Percentiles rank a stretch among this genome's conserved stretches.
Evolutionary conservation across 2,113 vertebrate species (phyloP).

Genomic region (Tupaia chinensis): DNA sequence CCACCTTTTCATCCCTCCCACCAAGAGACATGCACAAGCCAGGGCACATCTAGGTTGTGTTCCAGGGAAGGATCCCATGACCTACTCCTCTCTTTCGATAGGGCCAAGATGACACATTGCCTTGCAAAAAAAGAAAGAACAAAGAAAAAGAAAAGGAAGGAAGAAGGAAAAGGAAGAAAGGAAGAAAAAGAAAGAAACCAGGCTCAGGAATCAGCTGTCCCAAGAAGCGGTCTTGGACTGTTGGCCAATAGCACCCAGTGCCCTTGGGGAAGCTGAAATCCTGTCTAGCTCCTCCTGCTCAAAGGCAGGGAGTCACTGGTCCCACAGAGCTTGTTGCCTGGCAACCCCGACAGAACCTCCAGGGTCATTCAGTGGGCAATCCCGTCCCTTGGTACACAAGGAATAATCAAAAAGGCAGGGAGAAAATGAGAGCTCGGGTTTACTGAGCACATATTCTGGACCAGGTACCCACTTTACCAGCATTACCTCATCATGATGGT

Average conservation of each 20-base stretch:
- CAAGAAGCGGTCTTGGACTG: background rate
- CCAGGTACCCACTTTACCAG: background rate
- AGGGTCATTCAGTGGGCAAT: conserved; percentile 52
- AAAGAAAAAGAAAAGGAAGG: too few relatives aligned
- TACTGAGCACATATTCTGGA: background rate
- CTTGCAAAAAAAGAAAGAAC: background rate
- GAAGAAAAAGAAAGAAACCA: too few relatives aligned
- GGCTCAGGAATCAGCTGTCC: background rate
- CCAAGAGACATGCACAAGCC: background rate
- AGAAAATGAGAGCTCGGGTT: conserved; percentile 3
- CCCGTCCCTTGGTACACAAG: background rate
- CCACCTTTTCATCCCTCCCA: background rate
- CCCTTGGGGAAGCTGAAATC: conserved; percentile 33
- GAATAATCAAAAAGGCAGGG: background rate
- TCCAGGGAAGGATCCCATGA: background rate
- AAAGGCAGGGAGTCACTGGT: background rate
- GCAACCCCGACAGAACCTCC: conserved; percentile 62
- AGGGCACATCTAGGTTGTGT: background rate
- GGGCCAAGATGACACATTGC: background rate
- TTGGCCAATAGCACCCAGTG: background rate
- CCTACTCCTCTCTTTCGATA: background rate
- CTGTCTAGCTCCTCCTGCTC: background rate
- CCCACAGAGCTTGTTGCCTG: conserved; percentile 66
- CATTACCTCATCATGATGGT: background rate
- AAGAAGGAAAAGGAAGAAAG: too few relatives aligned